Percentiles rank a stretch among this genome's conserved stretches.
Conservation (phyloP, 2,113 vertebrate species). For the Spilogale gracilis region DNA sequence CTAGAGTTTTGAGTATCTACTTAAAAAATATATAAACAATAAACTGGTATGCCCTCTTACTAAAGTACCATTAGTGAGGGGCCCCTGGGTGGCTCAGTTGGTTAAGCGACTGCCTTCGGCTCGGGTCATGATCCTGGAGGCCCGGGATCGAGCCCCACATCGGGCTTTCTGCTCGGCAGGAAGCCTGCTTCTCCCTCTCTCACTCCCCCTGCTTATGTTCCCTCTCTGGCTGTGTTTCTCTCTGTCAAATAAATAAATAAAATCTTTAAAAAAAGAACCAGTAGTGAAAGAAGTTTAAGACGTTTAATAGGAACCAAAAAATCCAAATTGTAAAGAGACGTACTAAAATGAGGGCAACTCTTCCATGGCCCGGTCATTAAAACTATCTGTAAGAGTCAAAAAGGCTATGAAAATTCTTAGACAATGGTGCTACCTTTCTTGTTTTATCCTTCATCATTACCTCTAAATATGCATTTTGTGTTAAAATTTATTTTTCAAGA, state of each 20-base stretch:
- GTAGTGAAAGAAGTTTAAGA: not conserved
- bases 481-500: constrained; percentile 9
- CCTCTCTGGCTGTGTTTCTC: no score
- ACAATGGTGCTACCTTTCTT: not conserved
- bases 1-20: not conserved
- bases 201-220: no score
- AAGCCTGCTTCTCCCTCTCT: no score
- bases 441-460: not conserved
- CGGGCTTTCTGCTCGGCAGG: no score
- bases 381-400: not conserved
- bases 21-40: not conserved
- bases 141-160: no score
- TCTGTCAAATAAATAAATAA: no score
- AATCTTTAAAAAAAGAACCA: not conserved
- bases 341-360: not conserved
- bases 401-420: not conserved
- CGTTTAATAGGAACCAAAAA: constrained; percentile 45
- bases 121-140: no score
- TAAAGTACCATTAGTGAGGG: not conserved
- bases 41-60: not conserved
- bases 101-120: no score
- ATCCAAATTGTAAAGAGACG: not conserved
- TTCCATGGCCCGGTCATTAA: not conserved
- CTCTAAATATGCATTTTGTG: not conserved
- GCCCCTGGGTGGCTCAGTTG: not conserved